Evolutionary conservation across 2,888 invertebrate species (phyloP), one percentile per base, ranked within the genome.

Genomic region (Tipula confusa): DNA sequence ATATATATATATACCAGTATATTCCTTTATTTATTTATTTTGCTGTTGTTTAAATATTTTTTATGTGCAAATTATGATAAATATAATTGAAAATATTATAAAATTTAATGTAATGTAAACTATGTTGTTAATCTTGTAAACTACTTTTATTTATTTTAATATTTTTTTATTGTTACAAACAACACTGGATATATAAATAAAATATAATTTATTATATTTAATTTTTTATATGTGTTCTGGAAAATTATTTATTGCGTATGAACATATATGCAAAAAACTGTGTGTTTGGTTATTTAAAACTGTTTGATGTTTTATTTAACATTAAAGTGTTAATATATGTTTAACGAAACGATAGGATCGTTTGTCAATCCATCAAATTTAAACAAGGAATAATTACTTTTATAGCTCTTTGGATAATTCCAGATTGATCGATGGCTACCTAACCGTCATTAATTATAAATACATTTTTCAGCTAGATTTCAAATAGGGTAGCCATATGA

Each of bases 51-150:
- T 9, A 64, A 64, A 64, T 64, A 64, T 64, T 18, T 24, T 64
- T 24, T 64, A 24, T 64, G 64, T 64, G 64, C 64, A 64, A 64
- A 64, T 64, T 64, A 64, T 24, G 24, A 64, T 64, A 64, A 64
- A 64, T 64, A 64, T 64, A 64, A 64, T 64, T 64, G 64, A 64
- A 64, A 64, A 64, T 64, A 64, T 64, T 24, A 64, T 64, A 64
- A 64, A 64, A 64, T 64, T 64, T 64, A 64, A 64, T 64, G 64
- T 64, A 64, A 64, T 64, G 64, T 64, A 64, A 64, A 64, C 64
- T 64, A 64, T 64, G 64, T 64, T 64, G 64, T 24, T 64, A 64
- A 64, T 64, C 64, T 64, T 64, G 64, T 9, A 64, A 64, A 64
- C 24, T 64, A 64, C 64, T 64, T 64, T 64, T 64, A 64, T 64